phyloP scores from a whole-genome alignment of 2,113 vertebrate species.

The Heterochromis multidens region DNA sequence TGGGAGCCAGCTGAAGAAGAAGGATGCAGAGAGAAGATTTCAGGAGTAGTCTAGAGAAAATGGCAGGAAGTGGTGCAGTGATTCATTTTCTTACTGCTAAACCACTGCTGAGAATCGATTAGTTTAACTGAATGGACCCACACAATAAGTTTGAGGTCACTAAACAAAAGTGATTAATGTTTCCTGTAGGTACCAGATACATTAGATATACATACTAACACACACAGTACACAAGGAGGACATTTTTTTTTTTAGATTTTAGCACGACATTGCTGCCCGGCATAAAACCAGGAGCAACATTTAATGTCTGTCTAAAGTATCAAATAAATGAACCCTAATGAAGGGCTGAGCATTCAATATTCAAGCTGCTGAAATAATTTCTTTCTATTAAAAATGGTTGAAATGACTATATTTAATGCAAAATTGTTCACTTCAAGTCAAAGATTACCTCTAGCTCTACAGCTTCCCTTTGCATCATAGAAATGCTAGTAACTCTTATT shows the following conservation, averaged over 20 bases:
- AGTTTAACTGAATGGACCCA: constrained; percentile 44
- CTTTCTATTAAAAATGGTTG: not conserved
- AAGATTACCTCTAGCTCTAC: not conserved
- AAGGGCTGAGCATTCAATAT: not conserved
- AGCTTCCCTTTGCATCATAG: not conserved
- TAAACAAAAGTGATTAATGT: constrained; percentile 47
- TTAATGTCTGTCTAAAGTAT: not conserved
- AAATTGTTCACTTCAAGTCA: not conserved
- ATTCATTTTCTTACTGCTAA: constrained; percentile 42
- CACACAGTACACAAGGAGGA: not conserved
- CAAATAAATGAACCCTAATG: not conserved
- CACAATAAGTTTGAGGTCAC: constrained; percentile 39
- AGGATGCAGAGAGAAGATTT: not conserved
- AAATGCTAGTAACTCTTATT: not conserved
- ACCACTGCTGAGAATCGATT: constrained; percentile 39
- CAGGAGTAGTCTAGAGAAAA: constrained; percentile 27
- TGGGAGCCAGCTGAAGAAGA: not conserved
- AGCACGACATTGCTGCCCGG: not conserved
- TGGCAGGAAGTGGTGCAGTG: constrained; percentile 34
- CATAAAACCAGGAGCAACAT: not conserved
- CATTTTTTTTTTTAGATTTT: not conserved
- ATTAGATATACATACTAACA: not conserved
- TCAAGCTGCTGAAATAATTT: not conserved
- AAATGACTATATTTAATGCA: not conserved
- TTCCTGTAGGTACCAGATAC: not conserved